Percentiles rank a stretch among this genome's conserved stretches.
Conservation (phyloP, 2,113 vertebrate species). For the Nasalis larvatus region DNA sequence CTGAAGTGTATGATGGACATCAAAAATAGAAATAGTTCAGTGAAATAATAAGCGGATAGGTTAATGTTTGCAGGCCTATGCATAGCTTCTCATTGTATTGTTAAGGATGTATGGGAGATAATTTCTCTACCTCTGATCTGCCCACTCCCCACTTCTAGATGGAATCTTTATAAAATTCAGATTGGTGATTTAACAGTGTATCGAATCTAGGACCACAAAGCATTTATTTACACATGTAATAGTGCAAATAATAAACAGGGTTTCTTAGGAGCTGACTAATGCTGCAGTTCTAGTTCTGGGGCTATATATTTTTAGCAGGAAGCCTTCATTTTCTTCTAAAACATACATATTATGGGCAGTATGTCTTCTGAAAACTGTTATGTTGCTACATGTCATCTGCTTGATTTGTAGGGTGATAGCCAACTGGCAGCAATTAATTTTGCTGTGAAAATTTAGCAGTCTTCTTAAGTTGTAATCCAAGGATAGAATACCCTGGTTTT, state of each 20-base stretch:
- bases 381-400: not conserved
- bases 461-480: not conserved
- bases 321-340: constrained; percentile 28
- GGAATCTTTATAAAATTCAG: not conserved
- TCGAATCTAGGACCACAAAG: not conserved
- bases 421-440: not conserved
- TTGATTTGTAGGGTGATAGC: constrained; percentile 3
- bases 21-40: constrained; percentile 42
- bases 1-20: constrained; percentile 30
- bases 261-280: constrained; percentile 31
- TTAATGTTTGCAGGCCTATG: not conserved
- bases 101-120: not conserved
- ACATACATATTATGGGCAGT: not conserved
- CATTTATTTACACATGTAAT: not conserved
- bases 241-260: not conserved
- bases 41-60: constrained; percentile 1
- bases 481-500: not conserved
- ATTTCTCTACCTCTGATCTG: not conserved
- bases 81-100: not conserved
- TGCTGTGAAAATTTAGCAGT: not conserved
- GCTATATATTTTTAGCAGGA: constrained; percentile 1
- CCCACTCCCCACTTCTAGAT: not conserved
- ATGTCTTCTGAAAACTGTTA: not conserved
- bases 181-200: not conserved
- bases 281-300: not conserved